Conservation (phyloP, 2,113 vertebrate species). For the Poecile atricapillus region DNA sequence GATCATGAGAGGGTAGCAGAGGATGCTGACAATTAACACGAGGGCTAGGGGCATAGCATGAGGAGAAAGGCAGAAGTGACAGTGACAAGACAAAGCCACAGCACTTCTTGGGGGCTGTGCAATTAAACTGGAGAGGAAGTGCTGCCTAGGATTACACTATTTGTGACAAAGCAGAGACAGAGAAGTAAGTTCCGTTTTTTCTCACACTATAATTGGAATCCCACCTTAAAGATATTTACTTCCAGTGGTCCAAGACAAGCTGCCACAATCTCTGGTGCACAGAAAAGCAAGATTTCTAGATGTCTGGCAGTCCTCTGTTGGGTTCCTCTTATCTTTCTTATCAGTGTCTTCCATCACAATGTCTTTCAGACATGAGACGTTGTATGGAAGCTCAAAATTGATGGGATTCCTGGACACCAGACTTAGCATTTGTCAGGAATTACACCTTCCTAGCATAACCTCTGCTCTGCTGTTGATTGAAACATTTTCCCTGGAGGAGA, state of each 20-base stretch:
- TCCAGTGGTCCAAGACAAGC: background rate
- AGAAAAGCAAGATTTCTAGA: background rate
- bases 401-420: background rate
- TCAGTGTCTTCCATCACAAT: background rate
- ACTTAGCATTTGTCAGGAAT: background rate
- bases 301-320: background rate
- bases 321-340: background rate
- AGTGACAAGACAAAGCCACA: background rate
- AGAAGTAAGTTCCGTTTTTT: background rate
- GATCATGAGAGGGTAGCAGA: background rate
- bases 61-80: background rate
- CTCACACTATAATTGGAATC: background rate
- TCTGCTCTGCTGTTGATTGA: background rate
- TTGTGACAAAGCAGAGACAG: background rate
- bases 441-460: background rate
- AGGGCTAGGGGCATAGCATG: background rate
- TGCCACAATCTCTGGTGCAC: background rate
- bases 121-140: background rate
- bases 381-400: background rate
- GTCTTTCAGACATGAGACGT: background rate
- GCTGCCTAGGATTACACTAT: background rate
- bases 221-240: background rate
- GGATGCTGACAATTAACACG: background rate
- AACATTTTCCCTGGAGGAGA: background rate
- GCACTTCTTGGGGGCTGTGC: background rate